Evolutionary conservation across 1,140 invertebrate species (phyloP).

Genomic region (Agrilus planipennis): DNA sequence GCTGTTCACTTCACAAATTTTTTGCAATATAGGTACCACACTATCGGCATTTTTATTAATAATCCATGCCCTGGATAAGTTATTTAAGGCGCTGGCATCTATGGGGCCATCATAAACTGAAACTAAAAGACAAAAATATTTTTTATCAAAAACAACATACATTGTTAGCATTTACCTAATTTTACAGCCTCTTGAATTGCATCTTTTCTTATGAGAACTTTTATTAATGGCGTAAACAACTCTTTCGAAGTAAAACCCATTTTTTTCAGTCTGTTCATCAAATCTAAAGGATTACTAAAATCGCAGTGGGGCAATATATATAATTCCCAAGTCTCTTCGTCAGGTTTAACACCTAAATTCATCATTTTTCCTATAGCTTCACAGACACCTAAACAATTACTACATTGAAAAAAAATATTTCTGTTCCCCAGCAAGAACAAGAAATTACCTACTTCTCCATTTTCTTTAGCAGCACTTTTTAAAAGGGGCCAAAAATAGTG

Average conservation of each 20-base stretch:
- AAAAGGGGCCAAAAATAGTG: conserved; percentile 33
- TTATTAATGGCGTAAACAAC: conserved; percentile 37
- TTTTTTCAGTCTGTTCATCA: conserved; percentile 38
- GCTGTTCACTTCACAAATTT: conserved; percentile 18
- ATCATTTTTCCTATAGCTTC: conserved; percentile 38
- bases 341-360: conserved; percentile 35
- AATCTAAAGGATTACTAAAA: conserved; percentile 33
- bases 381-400: conserved; percentile 34
- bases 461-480: conserved; percentile 8
- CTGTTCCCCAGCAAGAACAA: neutral
- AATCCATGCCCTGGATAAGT: too few species aligned
- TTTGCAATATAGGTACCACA: conserved; percentile 22
- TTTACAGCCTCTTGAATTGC: conserved; percentile 34
- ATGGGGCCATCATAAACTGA: conserved; percentile 7
- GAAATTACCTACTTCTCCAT: conserved; percentile 22
- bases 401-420: conserved; percentile 6
- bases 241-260: conserved; percentile 30
- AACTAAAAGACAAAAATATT: conserved; percentile 9
- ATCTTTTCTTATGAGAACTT: conserved; percentile 34
- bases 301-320: conserved; percentile 41
- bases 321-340: conserved; percentile 40
- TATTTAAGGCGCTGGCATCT: conserved; percentile 19
- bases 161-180: conserved; percentile 32
- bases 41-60: conserved; percentile 17
- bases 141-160: conserved; percentile 17